phyloP scores from a whole-genome alignment of 2,888 invertebrate species.

The Stegophylla sp. region DNA sequence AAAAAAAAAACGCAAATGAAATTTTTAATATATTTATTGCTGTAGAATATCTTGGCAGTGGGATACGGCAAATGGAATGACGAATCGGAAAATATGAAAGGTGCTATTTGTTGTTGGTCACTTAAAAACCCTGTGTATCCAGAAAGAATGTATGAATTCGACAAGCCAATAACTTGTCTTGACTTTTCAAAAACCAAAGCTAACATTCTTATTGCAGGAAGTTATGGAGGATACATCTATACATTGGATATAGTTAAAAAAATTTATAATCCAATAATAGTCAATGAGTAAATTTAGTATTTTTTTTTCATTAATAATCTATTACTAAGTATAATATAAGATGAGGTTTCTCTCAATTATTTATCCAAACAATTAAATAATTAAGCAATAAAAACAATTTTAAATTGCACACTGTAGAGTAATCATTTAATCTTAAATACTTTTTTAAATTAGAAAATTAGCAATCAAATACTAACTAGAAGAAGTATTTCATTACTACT shows the following conservation, averaged over 20 bases:
- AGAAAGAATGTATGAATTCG: slow-evolving; percentile 47
- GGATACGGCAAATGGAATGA: slow-evolving; percentile 23
- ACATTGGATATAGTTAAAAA: slow-evolving; percentile 18
- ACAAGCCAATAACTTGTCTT: slow-evolving; percentile 33
- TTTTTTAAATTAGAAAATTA: too few species aligned
- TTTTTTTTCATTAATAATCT: too few species aligned
- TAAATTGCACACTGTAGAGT: too few species aligned
- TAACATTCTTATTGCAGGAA: slow-evolving; percentile 27
- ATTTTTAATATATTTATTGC: too few species aligned
- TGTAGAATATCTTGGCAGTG: slow-evolving; percentile 38
- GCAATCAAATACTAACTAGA: too few species aligned
- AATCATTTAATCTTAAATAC: too few species aligned
- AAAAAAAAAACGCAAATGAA: too few species aligned
- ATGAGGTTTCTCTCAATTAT: too few species aligned
- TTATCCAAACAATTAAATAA: too few species aligned
- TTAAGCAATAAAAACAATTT: too few species aligned
- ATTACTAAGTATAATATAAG: too few species aligned
- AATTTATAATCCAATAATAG: neutral
- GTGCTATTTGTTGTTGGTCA: slow-evolving; percentile 48
- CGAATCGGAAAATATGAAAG: neutral
- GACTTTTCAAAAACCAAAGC: slow-evolving; percentile 38
- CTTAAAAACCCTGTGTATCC: slow-evolving; percentile 42
- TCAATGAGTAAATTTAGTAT: slow-evolving; percentile 27
- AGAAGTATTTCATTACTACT: too few species aligned
- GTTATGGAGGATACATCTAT: slow-evolving; percentile 21